Evolutionary conservation across 2,113 vertebrate species (phyloP).

Genomic region (Canis aureus): DNA sequence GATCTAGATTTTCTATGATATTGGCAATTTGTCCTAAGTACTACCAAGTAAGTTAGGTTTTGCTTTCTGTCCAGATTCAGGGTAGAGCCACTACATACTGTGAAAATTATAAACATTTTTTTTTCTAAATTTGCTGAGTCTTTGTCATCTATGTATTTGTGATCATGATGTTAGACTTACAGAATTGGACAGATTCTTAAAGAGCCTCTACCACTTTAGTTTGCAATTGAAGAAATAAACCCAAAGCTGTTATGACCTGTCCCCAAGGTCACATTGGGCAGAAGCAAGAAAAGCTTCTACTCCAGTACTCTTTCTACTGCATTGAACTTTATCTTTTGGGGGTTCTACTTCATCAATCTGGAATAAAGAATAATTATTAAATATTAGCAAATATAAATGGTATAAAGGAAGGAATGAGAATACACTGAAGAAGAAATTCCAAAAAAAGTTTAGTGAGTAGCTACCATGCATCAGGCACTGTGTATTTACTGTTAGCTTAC

Average conservation of each 20-base stretch:
- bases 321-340: background rate
- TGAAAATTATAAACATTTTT: constrained; percentile 82
- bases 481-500: background rate
- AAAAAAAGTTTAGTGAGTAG: background rate
- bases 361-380: background rate
- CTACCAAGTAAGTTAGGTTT: constrained; percentile 75
- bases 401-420: background rate
- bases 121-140: constrained; percentile 70
- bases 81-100: constrained; percentile 75
- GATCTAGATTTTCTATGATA: constrained; percentile 80
- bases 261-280: constrained; percentile 50
- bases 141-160: constrained; percentile 74
- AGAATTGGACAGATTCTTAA: constrained; percentile 59
- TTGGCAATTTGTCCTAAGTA: constrained; percentile 81
- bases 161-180: constrained; percentile 50
- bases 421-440: background rate
- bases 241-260: constrained; percentile 17
- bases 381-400: constrained; percentile 43
- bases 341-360: background rate
- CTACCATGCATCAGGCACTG: background rate
- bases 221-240: constrained; percentile 67
- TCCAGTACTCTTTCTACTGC: background rate
- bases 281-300: constrained; percentile 45
- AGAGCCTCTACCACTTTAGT: constrained; percentile 58
- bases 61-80: constrained; percentile 78